Conservation (phyloP, 2,113 vertebrate species). For the Callaeas wilsoni region DNA sequence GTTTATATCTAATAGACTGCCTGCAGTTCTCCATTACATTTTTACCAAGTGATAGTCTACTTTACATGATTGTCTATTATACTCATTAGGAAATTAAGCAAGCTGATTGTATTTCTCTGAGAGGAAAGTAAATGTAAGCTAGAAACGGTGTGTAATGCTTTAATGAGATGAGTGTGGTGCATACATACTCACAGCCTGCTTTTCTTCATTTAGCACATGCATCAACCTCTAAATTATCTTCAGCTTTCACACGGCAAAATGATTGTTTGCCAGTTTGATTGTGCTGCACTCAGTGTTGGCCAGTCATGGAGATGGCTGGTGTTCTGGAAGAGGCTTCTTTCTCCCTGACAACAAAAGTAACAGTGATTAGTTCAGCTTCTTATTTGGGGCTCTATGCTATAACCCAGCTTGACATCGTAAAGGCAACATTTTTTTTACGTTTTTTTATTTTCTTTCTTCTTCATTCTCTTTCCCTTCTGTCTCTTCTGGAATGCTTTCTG, state of each 20-base stretch:
- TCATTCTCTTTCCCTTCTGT: slow-evolving; percentile 1
- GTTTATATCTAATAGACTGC: slow-evolving; percentile 61
- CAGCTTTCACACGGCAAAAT: neutral
- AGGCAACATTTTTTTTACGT: neutral
- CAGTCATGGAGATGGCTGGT: neutral
- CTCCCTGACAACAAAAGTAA: slow-evolving; percentile 38
- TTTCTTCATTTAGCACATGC: slow-evolving; percentile 34
- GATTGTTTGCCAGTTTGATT: slow-evolving; percentile 55
- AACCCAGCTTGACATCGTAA: slow-evolving; percentile 51
- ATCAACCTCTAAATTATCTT: slow-evolving; percentile 61
- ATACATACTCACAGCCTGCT: slow-evolving; percentile 46
- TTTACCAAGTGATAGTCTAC: slow-evolving; percentile 65
- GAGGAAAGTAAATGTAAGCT: slow-evolving; percentile 56
- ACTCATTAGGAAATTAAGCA: slow-evolving; percentile 77
- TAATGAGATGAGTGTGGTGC: slow-evolving; percentile 77
- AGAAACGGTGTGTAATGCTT: slow-evolving; percentile 52
- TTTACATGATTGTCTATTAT: slow-evolving; percentile 77
- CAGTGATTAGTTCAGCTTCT: slow-evolving; percentile 63
- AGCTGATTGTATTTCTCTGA: slow-evolving; percentile 74
- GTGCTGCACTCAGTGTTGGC: neutral
- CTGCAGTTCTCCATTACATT: slow-evolving; percentile 43
- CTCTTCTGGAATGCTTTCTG: slow-evolving; percentile 48
- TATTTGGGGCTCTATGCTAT: slow-evolving; percentile 27
- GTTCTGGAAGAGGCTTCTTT: slow-evolving; percentile 38
- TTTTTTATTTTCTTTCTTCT: neutral